These are phyloP conservation scores for Cassiopea xamachana DNA, from an alignment of 30 jellyfish, hydroid and myxozoan species.

Conservation along the genomic window DNA sequence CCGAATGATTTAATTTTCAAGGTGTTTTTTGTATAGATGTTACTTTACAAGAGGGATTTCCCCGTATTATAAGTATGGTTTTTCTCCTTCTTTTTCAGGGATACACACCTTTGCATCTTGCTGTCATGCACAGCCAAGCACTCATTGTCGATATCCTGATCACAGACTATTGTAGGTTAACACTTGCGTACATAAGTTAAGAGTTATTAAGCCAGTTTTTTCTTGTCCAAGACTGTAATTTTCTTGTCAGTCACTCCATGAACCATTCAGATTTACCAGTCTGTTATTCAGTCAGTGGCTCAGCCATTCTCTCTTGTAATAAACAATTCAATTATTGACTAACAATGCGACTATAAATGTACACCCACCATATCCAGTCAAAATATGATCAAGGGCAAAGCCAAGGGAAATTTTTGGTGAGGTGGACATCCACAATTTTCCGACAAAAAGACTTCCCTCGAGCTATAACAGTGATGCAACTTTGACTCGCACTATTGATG, in stretches of 20 bases:
- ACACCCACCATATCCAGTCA: not conserved
- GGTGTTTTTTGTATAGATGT: too few species aligned
- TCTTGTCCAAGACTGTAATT: not conserved
- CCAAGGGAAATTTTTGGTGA: too few species aligned
- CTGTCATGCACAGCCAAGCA: slow-evolving; percentile 77
- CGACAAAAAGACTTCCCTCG: too few species aligned
- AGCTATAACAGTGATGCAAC: too few species aligned
- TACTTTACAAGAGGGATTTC: too few species aligned
- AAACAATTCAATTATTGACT: not conserved
- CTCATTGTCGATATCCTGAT: slow-evolving; percentile 58
- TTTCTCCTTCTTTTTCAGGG: slow-evolving; percentile 38
- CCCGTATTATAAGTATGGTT: not conserved
- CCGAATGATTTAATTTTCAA: too few species aligned
- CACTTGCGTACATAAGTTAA: too few species aligned
- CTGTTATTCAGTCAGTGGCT: not conserved
- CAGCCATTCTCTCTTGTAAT: not conserved
- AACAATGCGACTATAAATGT: not conserved
- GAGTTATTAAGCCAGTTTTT: too few species aligned
- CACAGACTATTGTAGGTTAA: slow-evolving; percentile 63
- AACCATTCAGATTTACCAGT: not conserved
- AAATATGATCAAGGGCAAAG: too few species aligned
- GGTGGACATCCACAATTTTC: too few species aligned
- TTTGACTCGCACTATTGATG: too few species aligned
- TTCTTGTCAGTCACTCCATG: not conserved
- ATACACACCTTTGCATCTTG: slow-evolving; percentile 78